Evolutionary conservation across 2,888 invertebrate genomes (phyloP).

Genomic region (Folsomia candida): DNA sequence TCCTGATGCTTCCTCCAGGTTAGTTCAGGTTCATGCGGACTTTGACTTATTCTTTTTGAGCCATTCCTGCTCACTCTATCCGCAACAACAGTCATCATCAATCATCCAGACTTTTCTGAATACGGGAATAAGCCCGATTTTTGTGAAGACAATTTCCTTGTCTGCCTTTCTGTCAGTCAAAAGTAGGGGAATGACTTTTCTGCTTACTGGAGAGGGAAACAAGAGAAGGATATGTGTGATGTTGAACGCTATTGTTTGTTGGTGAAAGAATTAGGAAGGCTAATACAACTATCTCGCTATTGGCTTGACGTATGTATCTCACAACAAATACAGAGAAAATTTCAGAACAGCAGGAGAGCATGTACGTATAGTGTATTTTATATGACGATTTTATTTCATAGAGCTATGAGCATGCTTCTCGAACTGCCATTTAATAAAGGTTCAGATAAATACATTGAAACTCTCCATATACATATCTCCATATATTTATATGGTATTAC

Average conservation of each 20-base stretch:
- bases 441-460: no score
- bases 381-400: no score
- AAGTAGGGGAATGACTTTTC: background rate
- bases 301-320: no score
- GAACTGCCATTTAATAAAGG: no score
- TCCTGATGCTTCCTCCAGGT: slow-evolving; percentile 32
- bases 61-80: background rate
- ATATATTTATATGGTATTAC: no score
- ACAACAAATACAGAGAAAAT: no score
- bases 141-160: background rate
- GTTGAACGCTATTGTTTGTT: no score
- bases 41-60: slow-evolving; percentile 9
- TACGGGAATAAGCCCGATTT: background rate
- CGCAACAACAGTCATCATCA: slow-evolving; percentile 1
- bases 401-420: no score
- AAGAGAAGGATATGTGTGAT: background rate
- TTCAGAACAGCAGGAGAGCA: background rate
- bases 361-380: no score
- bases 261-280: background rate
- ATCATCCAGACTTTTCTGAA: slow-evolving; percentile 1
- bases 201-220: background rate
- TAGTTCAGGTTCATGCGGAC: background rate
- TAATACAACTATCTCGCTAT: no score
- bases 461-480: no score
- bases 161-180: background rate